Evolutionary conservation across 2,888 invertebrate genomes (phyloP).

Genomic region (Loripinus fragilis): DNA sequence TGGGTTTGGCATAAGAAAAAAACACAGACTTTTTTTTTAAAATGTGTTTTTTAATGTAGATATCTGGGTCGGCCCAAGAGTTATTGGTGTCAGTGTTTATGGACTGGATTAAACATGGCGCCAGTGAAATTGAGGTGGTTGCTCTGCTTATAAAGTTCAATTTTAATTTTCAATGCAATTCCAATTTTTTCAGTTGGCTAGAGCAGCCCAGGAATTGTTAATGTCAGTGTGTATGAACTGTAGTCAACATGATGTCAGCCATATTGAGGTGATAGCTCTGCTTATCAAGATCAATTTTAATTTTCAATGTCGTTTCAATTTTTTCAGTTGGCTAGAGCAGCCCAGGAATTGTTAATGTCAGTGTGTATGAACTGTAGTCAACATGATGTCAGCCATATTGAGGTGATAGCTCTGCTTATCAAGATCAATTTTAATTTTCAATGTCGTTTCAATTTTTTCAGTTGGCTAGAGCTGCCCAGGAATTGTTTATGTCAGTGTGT

Average conservation of each 20-base stretch:
- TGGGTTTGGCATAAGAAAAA: no score
- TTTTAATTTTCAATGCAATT: no score
- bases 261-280: slow-evolving; percentile 91
- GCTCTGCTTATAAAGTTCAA: slow-evolving; percentile 90
- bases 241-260: slow-evolving; percentile 87
- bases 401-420: slow-evolving; percentile 92
- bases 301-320: no score
- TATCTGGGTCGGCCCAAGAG: slow-evolving; percentile 96
- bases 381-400: slow-evolving; percentile 88
- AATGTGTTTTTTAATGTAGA: no score
- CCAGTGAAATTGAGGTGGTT: slow-evolving; percentile 90
- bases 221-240: slow-evolving; percentile 96
- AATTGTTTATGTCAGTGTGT: slow-evolving; percentile 94
- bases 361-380: slow-evolving; percentile 94
- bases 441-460: no score
- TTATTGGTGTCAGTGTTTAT: slow-evolving; percentile 94
- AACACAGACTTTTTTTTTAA: no score
- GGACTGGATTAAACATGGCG: slow-evolving; percentile 90
- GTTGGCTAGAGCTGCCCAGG: slow-evolving; percentile 95
- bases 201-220: slow-evolving; percentile 95
- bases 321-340: slow-evolving; percentile 90
- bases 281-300: slow-evolving; percentile 95
- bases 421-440: no score
- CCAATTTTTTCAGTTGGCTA: slow-evolving; percentile 88
- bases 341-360: slow-evolving; percentile 95